A percentile compares a stretch with the other conserved stretches of the same genome.
Evolutionary conservation across 1,140 invertebrate genomes (phyloP).

Genomic region (Hormaphis cornu): DNA sequence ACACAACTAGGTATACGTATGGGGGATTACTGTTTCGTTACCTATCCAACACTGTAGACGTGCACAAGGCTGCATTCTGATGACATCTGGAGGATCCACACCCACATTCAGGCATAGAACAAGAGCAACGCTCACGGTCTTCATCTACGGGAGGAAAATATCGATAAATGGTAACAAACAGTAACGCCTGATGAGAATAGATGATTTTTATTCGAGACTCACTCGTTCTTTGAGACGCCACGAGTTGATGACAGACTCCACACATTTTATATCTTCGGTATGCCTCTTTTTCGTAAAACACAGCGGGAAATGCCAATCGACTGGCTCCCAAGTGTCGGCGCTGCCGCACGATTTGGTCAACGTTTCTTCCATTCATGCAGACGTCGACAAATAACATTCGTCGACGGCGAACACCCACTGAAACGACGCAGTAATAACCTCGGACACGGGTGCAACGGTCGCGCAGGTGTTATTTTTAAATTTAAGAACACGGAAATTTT

Average conservation of each 20-base stretch:
- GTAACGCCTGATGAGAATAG: too few relatives aligned
- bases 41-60: constrained; percentile 95
- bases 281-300: constrained; percentile 63
- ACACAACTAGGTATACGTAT: too few relatives aligned
- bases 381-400: constrained; percentile 5
- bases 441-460: too few relatives aligned
- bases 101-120: constrained; percentile 97
- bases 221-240: constrained; percentile 90
- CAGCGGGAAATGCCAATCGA: constrained; percentile 55
- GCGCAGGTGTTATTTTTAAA: too few relatives aligned
- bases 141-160: constrained; percentile 63
- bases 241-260: constrained; percentile 61
- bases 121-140: constrained; percentile 97
- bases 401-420: neutral
- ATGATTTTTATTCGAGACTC: too few relatives aligned
- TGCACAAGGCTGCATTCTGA: constrained; percentile 94
- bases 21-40: too few relatives aligned
- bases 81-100: constrained; percentile 95
- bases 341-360: constrained; percentile 19
- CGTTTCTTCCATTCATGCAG: constrained; percentile 31
- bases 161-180: neutral
- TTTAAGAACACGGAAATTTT: too few relatives aligned
- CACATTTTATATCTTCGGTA: constrained; percentile 62
- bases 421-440: neutral
- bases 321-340: constrained; percentile 6